These are phyloP conservation scores for Urophycis tenuis DNA, from an alignment of 2,797 vertebrate genomes.

Conservation along the genomic window DNA sequence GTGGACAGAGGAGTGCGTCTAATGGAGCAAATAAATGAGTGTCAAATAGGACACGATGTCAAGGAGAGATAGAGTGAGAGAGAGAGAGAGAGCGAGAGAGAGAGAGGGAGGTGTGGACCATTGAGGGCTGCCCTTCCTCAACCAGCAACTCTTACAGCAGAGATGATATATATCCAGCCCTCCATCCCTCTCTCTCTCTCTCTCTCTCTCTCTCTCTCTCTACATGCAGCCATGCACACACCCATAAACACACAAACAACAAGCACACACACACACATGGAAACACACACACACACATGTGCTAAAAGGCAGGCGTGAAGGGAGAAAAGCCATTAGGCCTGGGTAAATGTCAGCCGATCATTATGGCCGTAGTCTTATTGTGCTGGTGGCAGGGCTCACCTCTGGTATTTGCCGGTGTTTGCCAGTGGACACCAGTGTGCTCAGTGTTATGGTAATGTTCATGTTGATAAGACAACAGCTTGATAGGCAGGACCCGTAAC, in stretches of 20 bases:
- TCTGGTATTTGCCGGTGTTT: slow-evolving; percentile 51
- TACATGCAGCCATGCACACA: not conserved
- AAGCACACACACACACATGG: not conserved
- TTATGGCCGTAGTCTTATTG: slow-evolving; percentile 39
- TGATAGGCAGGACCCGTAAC: slow-evolving; percentile 54
- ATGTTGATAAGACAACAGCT: slow-evolving; percentile 54
- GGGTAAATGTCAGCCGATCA: slow-evolving; percentile 56
- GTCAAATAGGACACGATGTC: not conserved
- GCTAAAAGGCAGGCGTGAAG: not conserved
- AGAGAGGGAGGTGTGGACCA: slow-evolving; percentile 7
- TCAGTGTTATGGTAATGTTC: slow-evolving; percentile 64
- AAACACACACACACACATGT: slow-evolving; percentile 9
- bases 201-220: not conserved
- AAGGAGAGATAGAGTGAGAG: not conserved
- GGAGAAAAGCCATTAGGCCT: slow-evolving; percentile 42
- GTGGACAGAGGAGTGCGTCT: slow-evolving; percentile 5
- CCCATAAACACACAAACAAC: not conserved
- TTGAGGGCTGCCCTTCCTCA: not conserved
- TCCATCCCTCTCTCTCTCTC: not conserved
- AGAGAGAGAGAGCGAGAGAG: slow-evolving; percentile 5
- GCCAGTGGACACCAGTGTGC: slow-evolving; percentile 35
- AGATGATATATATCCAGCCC: not conserved
- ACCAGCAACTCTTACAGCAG: not conserved
- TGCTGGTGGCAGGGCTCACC: slow-evolving; percentile 51
- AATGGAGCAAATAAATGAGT: not conserved